Percentiles rank a stretch among this genome's conserved stretches.
Evolutionary conservation across 2,797 vertebrate species (phyloP).

Genomic region (Anabas testudineus): DNA sequence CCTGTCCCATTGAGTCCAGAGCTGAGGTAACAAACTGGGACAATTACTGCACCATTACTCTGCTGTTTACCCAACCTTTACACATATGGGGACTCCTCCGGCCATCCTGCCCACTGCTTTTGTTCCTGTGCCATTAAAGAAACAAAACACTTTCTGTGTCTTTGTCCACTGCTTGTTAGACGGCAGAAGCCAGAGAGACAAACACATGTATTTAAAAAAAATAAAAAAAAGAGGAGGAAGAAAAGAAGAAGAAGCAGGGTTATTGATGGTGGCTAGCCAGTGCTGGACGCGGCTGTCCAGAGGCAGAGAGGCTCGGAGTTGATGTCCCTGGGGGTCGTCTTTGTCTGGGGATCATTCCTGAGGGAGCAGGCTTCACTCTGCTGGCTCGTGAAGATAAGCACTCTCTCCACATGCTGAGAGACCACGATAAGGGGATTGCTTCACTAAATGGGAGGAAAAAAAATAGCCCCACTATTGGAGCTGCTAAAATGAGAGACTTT

Average conservation of each 20-base stretch:
- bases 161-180: conserved; percentile 58
- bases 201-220: conserved; percentile 24
- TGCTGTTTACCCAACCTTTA: conserved; percentile 74
- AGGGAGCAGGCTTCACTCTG: conserved; percentile 89
- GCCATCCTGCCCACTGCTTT: conserved; percentile 65
- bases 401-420: conserved; percentile 92
- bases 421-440: conserved; percentile 91
- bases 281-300: conserved; percentile 67
- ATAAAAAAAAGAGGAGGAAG: not conserved
- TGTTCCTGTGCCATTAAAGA: conserved; percentile 72
- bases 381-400: conserved; percentile 90
- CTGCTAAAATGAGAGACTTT: conserved; percentile 77
- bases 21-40: conserved; percentile 46
- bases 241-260: conserved; percentile 38
- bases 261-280: conserved; percentile 77
- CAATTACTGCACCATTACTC: conserved; percentile 76
- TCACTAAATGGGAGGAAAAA: conserved; percentile 79
- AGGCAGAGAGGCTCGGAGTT: conserved; percentile 71
- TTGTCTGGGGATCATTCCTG: conserved; percentile 85
- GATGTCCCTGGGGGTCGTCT: conserved; percentile 79
- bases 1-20: conserved; percentile 60
- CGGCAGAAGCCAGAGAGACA: conserved; percentile 48
- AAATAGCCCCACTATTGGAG: conserved; percentile 73
- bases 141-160: conserved; percentile 66
- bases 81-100: conserved; percentile 45